These are phyloP conservation scores for Parapristionchus giblindavisi DNA, from an alignment of 2,888 invertebrate species.

Conservation along the genomic window DNA sequence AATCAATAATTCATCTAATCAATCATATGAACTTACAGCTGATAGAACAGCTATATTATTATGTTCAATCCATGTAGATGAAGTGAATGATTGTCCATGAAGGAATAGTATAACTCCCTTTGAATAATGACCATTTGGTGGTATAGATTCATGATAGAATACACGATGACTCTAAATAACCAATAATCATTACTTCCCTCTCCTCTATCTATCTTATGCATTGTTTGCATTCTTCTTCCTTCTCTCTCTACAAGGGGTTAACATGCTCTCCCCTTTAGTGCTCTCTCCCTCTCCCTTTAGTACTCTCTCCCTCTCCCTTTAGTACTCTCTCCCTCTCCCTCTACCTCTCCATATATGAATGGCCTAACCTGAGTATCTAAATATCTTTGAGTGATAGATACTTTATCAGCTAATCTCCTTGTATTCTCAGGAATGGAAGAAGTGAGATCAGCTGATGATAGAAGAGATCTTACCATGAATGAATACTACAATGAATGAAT, in stretches of 20 bases:
- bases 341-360: not conserved
- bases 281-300: slow-evolving; percentile 2
- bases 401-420: slow-evolving; percentile 49
- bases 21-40: slow-evolving; percentile 29
- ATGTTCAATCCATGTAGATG: slow-evolving; percentile 53
- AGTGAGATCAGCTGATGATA: slow-evolving; percentile 50
- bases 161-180: slow-evolving; percentile 39
- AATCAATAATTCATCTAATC: too few relatives aligned
- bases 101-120: slow-evolving; percentile 53
- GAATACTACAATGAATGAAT: not conserved
- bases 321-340: not conserved
- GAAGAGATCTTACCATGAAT: slow-evolving; percentile 25
- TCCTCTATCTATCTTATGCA: slow-evolving; percentile 18
- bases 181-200: too few relatives aligned
- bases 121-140: slow-evolving; percentile 52
- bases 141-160: slow-evolving; percentile 51
- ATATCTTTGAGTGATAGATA: slow-evolving; percentile 10
- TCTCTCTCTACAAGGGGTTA: not conserved
- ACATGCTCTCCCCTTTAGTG: not conserved
- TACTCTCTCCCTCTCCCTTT: not conserved
- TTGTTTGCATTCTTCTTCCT: slow-evolving; percentile 12
- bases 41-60: slow-evolving; percentile 35
- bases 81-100: slow-evolving; percentile 56
- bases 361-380: slow-evolving; percentile 20
- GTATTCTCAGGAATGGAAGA: slow-evolving; percentile 57